These are phyloP conservation scores for Drosophila recens DNA, from an alignment of 2,888 invertebrate species.

Conservation along the genomic window DNA sequence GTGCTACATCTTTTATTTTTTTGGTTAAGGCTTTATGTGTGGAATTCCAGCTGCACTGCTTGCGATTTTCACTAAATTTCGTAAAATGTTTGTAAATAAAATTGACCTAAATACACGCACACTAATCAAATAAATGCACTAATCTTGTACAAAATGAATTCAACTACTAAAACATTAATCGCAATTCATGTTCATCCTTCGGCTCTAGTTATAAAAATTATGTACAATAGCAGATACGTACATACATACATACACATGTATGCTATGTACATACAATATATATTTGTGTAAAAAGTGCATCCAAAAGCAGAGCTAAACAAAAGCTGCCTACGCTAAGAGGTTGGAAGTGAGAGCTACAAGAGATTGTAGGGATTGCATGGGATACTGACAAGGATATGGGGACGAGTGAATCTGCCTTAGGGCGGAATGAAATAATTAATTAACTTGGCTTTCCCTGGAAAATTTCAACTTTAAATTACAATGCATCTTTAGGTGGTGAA, in stretches of 20 bases:
- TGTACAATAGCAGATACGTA: slow-evolving; percentile 49
- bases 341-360: slow-evolving; percentile 6
- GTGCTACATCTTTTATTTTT: slow-evolving; percentile 28
- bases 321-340: slow-evolving; percentile 68
- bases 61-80: slow-evolving; percentile 45
- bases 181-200: slow-evolving; percentile 36
- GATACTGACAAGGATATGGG: not conserved
- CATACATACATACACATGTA: slow-evolving; percentile 15
- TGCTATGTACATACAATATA: slow-evolving; percentile 28
- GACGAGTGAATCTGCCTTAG: not conserved
- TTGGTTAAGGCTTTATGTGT: slow-evolving; percentile 58
- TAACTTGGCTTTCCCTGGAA: not conserved
- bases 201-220: slow-evolving; percentile 51
- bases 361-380: slow-evolving; percentile 7
- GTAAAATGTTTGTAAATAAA: slow-evolving; percentile 54
- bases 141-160: slow-evolving; percentile 63
- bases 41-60: slow-evolving; percentile 54
- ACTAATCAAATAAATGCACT: slow-evolving; percentile 66
- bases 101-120: slow-evolving; percentile 63
- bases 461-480: too few relatives aligned
- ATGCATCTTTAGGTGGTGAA: too few relatives aligned
- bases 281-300: slow-evolving; percentile 64
- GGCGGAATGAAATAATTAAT: not conserved
- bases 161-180: slow-evolving; percentile 47
- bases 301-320: slow-evolving; percentile 72